Conservation (phyloP, 2,113 vertebrate species). For the Nanger granti region DNA sequence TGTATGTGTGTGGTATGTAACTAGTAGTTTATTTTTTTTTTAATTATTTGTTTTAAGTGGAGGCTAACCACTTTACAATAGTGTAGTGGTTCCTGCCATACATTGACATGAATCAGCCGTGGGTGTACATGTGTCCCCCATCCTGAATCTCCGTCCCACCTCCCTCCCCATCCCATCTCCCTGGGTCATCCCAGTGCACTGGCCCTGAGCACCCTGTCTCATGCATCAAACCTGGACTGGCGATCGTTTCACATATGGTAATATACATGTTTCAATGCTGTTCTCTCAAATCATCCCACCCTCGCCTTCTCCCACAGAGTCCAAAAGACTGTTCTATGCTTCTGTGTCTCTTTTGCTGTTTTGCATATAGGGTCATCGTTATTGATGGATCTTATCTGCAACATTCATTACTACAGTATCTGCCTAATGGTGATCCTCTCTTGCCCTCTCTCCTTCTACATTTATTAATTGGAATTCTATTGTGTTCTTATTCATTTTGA, state of each 20-base stretch:
- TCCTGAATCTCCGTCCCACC: neutral
- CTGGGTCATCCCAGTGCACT: neutral
- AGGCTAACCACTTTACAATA: neutral
- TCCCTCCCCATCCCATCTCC: neutral
- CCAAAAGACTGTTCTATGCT: neutral
- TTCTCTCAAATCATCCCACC: neutral
- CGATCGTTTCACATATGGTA: neutral
- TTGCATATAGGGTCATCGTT: neutral
- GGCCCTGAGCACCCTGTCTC: neutral
- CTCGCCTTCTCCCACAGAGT: neutral
- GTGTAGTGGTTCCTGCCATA: neutral
- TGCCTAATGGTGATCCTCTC: neutral
- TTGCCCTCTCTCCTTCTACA: neutral
- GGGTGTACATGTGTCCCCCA: neutral
- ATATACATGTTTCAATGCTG: neutral
- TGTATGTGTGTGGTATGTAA: neutral
- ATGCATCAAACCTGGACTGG: neutral
- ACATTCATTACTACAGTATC: neutral
- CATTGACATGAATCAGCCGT: neutral
- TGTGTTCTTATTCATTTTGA: neutral
- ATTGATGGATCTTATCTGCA: neutral
- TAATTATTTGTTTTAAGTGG: neutral
- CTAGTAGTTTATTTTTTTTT: neutral
- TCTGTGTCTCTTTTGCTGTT: neutral
- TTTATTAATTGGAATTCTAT: neutral